Percentiles rank a stretch among this genome's conserved stretches.
Conservation (phyloP, 2,797 vertebrate genomes). For the Sebastes cheni region DNA sequence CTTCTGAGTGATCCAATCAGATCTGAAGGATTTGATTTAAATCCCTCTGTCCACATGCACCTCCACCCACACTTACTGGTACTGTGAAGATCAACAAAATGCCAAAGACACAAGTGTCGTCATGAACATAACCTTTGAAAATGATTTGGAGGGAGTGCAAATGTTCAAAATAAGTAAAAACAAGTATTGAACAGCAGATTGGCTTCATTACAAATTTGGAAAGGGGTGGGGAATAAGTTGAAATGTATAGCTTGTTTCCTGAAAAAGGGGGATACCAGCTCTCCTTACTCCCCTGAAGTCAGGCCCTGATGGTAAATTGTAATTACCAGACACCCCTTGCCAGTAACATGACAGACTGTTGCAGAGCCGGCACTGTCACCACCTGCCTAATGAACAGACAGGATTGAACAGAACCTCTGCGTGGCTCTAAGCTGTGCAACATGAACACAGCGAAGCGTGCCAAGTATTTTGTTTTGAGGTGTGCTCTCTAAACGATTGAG, state of each 20-base stretch:
- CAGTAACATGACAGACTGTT: slow-evolving; percentile 61
- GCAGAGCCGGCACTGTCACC: slow-evolving; percentile 65
- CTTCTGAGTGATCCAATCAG: neutral
- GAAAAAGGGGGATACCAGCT: slow-evolving; percentile 15
- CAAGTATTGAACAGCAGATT: neutral
- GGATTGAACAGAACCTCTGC: slow-evolving; percentile 69
- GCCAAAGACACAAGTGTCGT: neutral
- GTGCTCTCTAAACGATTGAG: slow-evolving; percentile 61
- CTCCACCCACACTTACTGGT: neutral
- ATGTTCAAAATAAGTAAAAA: neutral
- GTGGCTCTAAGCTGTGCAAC: slow-evolving; percentile 48
- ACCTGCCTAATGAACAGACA: slow-evolving; percentile 73
- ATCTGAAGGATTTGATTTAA: neutral
- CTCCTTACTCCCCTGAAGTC: slow-evolving; percentile 35
- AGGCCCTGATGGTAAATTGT: slow-evolving; percentile 57
- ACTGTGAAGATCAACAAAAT: neutral
- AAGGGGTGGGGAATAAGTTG: neutral
- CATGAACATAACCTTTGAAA: neutral
- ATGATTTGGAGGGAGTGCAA: neutral
- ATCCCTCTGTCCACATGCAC: neutral
- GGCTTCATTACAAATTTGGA: neutral
- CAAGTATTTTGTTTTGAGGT: slow-evolving; percentile 66
- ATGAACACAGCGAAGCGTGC: slow-evolving; percentile 37
- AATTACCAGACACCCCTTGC: slow-evolving; percentile 62
- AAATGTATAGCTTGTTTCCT: slow-evolving; percentile 42